These are phyloP conservation scores for Helicorthomorpha holstii DNA, from an alignment of 1,140 invertebrate species.

Conservation along the genomic window DNA sequence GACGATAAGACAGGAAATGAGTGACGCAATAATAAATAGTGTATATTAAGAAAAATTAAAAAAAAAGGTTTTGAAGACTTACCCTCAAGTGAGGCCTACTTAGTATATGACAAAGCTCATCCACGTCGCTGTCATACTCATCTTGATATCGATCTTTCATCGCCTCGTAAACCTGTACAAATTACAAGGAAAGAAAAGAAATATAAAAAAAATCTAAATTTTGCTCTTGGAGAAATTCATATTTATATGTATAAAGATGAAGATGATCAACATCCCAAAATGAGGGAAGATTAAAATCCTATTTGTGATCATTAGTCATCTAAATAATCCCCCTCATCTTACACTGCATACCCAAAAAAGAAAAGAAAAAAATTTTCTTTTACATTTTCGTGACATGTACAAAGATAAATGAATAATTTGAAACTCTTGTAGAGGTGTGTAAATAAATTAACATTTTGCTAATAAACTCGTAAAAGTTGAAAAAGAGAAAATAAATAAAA, in stretches of 20 bases:
- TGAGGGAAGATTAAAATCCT: background rate
- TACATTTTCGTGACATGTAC: no score
- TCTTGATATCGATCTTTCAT: constrained; percentile 13
- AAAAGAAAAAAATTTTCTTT: background rate
- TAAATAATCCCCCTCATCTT: background rate
- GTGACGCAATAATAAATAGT: no score
- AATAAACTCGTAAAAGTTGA: no score
- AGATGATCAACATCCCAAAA: background rate
- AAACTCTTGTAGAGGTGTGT: no score
- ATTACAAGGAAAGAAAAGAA: background rate
- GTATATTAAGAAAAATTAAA: no score
- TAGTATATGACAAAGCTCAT: constrained; percentile 63
- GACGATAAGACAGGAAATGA: no score
- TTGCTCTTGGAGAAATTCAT: no score
- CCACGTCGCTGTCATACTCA: constrained; percentile 28
- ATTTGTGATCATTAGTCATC: background rate
- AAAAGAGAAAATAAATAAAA: constrained; percentile 2
- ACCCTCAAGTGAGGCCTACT: constrained; percentile 72
- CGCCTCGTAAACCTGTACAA: constrained; percentile 18
- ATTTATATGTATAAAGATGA: no score
- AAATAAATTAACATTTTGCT: background rate
- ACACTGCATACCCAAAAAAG: background rate
- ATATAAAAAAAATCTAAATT: background rate
- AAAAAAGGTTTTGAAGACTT: constrained; percentile 23
- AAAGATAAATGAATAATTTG: no score